Percentiles rank a stretch among this genome's conserved stretches.
These are phyloP conservation scores for Neomorphus geoffroyi DNA, from an alignment of 2,797 vertebrate genomes.

Conservation along the genomic window DNA sequence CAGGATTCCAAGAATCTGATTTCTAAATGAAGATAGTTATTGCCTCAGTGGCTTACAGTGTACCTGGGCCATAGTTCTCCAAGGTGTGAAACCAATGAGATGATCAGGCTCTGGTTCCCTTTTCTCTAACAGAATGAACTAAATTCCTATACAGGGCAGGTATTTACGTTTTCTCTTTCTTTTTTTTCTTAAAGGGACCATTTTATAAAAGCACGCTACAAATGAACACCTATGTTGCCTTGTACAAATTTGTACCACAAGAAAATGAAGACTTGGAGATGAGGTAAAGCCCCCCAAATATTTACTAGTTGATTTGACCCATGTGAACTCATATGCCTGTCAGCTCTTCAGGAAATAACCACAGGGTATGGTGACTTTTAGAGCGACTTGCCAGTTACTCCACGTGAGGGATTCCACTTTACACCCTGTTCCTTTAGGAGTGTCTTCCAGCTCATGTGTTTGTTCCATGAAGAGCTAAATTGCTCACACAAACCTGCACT, in stretches of 20 bases:
- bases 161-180: not conserved
- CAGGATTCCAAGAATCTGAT: not conserved
- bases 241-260: constrained; percentile 92
- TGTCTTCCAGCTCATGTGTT: not conserved
- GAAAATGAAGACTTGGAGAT: constrained; percentile 95
- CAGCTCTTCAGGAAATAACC: not conserved
- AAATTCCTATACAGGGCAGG: not conserved
- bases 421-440: not conserved
- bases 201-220: constrained; percentile 84
- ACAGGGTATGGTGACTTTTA: not conserved
- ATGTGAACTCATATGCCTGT: not conserved
- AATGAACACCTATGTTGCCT: constrained; percentile 93
- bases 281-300: constrained; percentile 79
- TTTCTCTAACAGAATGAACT: not conserved
- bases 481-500: not conserved
- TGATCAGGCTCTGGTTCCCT: not conserved
- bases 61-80: not conserved
- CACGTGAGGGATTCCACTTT: not conserved
- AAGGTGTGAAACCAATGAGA: not conserved
- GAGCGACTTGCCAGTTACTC: not conserved
- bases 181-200: constrained; percentile 76
- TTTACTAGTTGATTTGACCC: not conserved
- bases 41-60: not conserved
- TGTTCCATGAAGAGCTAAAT: not conserved
- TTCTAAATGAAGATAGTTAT: not conserved